These are phyloP conservation scores for Linnaemya tessellans DNA, from an alignment of 2,888 invertebrate species.

Conservation along the genomic window DNA sequence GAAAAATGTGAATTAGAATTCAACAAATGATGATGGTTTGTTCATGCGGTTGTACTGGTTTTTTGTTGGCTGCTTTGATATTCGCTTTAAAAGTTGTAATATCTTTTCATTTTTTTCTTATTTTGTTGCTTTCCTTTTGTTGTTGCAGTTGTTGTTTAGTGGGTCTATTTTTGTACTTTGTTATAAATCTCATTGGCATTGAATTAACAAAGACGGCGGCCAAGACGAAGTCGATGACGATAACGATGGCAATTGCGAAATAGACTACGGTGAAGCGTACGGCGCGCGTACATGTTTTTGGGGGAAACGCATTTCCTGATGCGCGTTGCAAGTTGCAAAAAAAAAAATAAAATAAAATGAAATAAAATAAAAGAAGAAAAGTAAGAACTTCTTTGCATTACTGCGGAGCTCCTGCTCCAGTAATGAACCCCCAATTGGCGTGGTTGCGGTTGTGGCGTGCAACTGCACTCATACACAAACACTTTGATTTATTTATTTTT, in stretches of 20 bases:
- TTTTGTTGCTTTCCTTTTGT: not conserved
- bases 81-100: conserved; percentile 34
- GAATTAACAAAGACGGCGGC: conserved; percentile 43
- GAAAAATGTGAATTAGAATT: conserved; percentile 53
- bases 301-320: conserved; percentile 73
- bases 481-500: not conserved
- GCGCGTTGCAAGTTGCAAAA: conserved; percentile 20
- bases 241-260: too few species aligned
- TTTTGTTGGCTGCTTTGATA: conserved; percentile 26
- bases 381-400: conserved; percentile 23
- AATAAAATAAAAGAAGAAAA: conserved; percentile 17
- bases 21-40: conserved; percentile 56
- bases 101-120: not conserved
- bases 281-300: conserved; percentile 32
- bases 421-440: conserved; percentile 50
- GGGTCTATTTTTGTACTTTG: conserved; percentile 57
- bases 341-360: too few species aligned
- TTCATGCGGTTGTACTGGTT: conserved; percentile 58
- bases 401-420: conserved; percentile 49
- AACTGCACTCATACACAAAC: conserved; percentile 36
- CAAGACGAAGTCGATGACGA: too few species aligned
- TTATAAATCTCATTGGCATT: conserved; percentile 73
- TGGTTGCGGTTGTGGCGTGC: conserved; percentile 40
- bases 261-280: not conserved
- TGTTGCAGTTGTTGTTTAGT: conserved; percentile 33